These are phyloP conservation scores for Lasiurus borealis DNA, from an alignment of 2,113 vertebrate genomes.

Conservation along the genomic window DNA sequence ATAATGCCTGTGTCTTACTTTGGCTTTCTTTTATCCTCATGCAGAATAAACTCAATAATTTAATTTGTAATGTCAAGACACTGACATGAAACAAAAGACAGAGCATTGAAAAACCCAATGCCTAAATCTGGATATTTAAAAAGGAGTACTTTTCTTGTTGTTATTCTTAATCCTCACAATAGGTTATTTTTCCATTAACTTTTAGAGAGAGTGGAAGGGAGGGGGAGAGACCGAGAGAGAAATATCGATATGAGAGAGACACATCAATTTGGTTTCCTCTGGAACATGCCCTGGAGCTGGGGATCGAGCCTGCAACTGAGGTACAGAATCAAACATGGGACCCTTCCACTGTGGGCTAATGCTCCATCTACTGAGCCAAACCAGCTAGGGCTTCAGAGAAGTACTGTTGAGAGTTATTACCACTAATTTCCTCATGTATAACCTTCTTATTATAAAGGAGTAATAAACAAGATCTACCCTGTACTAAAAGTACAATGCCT, in stretches of 20 bases:
- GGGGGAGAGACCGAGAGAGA: no score
- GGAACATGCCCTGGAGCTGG: no score
- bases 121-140: background rate
- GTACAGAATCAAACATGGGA: no score
- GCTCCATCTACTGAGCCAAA: no score
- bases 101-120: no score
- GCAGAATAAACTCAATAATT: constrained; percentile 5
- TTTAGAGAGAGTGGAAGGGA: no score
- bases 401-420: background rate
- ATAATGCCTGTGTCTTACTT: background rate
- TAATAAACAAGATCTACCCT: background rate
- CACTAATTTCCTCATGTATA: background rate
- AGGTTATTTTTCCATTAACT: no score
- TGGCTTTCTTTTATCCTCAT: background rate
- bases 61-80: background rate
- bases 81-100: background rate
- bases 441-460: background rate
- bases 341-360: no score
- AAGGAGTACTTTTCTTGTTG: background rate
- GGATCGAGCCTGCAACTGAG: no score
- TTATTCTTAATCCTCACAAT: no score
- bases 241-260: no score
- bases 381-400: background rate
- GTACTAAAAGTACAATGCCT: background rate
- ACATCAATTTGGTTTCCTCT: no score